Evolutionary conservation across 2,797 vertebrate genomes (phyloP).

Genomic region (Eupleurogrammus muticus): DNA sequence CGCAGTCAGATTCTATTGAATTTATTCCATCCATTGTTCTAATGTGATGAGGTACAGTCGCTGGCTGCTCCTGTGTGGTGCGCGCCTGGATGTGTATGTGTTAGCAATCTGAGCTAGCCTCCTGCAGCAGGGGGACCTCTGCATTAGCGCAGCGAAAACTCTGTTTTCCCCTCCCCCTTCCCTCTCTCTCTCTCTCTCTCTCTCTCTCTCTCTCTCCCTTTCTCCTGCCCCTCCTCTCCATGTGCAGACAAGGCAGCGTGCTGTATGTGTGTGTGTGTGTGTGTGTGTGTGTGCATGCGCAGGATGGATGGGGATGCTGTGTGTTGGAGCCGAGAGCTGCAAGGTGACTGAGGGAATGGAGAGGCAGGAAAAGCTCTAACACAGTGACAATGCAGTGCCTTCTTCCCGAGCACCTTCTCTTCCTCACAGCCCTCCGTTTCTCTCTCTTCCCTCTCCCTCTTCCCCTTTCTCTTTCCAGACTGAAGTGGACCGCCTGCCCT

Average conservation of each 20-base stretch:
- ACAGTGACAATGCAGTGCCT: conserved; percentile 70
- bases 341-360: conserved; percentile 85
- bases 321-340: conserved; percentile 82
- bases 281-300: conserved; percentile 77
- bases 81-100: conserved; percentile 31
- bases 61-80: conserved; percentile 27
- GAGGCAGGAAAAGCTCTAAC: conserved; percentile 72
- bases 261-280: conserved; percentile 71
- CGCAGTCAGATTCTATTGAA: conserved; percentile 10
- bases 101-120: conserved; percentile 59
- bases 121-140: conserved; percentile 80
- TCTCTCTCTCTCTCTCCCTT: conserved; percentile 68
- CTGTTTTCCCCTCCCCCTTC: conserved; percentile 59
- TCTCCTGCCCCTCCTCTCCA: conserved; percentile 83
- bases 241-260: conserved; percentile 81
- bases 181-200: conserved; percentile 48
- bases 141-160: conserved; percentile 77
- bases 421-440: conserved; percentile 62
- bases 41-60: background rate
- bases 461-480: conserved; percentile 83
- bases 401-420: conserved; percentile 58
- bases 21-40: conserved; percentile 41
- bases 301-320: conserved; percentile 83
- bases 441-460: conserved; percentile 64
- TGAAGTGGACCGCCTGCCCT: conserved; percentile 94